A percentile compares a stretch with the other conserved stretches of the same genome.
Conservation (phyloP, 2,888 invertebrate genomes). For the Volucella zonaria region DNA sequence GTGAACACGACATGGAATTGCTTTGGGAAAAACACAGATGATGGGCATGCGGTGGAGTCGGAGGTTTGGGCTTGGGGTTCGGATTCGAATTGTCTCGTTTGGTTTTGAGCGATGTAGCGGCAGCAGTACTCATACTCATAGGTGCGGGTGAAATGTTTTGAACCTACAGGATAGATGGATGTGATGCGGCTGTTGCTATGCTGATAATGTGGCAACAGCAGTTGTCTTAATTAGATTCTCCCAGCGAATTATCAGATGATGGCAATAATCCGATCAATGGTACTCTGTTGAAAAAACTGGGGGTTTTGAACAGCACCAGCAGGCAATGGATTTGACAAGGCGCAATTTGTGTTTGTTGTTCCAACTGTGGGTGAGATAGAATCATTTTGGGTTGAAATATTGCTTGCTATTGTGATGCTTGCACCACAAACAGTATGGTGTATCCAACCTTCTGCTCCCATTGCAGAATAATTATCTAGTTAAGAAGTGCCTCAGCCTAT, state of each 20-base stretch:
- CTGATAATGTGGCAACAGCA: constrained; percentile 49
- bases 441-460: no score
- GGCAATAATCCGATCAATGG: constrained; percentile 26
- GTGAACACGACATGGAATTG: constrained; percentile 43
- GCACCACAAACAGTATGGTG: no score
- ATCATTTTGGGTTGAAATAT: no score
- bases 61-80: no score
- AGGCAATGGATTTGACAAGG: no score
- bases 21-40: constrained; percentile 42
- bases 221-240: constrained; percentile 53
- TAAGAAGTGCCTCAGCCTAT: no score
- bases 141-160: constrained; percentile 30
- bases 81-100: constrained; percentile 15
- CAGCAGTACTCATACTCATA: not conserved
- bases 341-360: no score
- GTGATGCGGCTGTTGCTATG: constrained; percentile 35
- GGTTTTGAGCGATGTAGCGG: not conserved
- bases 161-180: constrained; percentile 24
- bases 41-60: not conserved
- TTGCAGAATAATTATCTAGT: no score
- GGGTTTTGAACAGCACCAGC: no score
- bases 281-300: no score
- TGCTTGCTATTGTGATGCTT: no score
- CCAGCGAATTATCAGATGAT: constrained; percentile 24
- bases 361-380: no score